Percentiles rank a stretch among this genome's conserved stretches.
Conservation (phyloP, 2,113 vertebrate genomes). For the Melozone crissalis region DNA sequence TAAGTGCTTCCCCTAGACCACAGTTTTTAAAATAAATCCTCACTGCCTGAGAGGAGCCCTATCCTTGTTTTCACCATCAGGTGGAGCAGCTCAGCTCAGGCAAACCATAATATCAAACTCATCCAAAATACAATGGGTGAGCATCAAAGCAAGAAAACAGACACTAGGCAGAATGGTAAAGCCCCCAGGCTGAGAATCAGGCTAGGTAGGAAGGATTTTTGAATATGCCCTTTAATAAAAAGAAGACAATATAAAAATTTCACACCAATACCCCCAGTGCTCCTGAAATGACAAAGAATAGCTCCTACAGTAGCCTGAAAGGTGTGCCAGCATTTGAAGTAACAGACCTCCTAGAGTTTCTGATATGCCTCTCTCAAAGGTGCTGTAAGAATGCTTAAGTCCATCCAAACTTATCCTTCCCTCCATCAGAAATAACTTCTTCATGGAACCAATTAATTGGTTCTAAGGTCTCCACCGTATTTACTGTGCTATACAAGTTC, state of each 20-base stretch:
- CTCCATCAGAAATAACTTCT: background rate
- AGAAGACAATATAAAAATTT: background rate
- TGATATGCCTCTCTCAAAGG: background rate
- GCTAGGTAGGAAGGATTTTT: background rate
- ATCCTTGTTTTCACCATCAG: background rate
- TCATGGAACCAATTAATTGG: background rate
- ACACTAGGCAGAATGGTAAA: background rate
- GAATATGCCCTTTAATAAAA: background rate
- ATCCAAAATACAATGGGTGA: background rate
- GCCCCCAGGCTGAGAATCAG: background rate
- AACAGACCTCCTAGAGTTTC: background rate
- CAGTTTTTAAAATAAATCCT: background rate
- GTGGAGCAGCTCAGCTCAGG: background rate
- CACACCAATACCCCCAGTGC: background rate
- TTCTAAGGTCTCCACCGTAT: background rate
- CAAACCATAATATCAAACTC: background rate
- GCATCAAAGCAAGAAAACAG: background rate
- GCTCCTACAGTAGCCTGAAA: background rate
- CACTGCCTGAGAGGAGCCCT: background rate
- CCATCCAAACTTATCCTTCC: background rate
- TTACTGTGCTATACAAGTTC: background rate
- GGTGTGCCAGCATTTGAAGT: background rate
- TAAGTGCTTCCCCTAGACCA: background rate
- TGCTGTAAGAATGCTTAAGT: background rate
- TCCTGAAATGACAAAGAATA: background rate